Conservation (phyloP, 1,140 invertebrate genomes). For the Cataglyphis hispanica region DNA sequence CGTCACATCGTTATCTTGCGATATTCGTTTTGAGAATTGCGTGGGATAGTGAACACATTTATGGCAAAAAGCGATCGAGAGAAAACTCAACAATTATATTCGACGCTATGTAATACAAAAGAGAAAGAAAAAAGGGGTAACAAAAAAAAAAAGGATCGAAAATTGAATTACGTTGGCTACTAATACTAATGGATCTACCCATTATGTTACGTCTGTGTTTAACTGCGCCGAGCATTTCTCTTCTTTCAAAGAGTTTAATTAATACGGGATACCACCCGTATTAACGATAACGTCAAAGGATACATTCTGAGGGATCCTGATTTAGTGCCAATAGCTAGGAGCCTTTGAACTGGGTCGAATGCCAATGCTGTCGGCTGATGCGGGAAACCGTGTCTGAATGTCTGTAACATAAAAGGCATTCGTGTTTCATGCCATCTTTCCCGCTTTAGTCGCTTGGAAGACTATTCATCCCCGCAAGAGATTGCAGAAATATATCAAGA, state of each 20-base stretch:
- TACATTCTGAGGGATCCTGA: slow-evolving; percentile 98
- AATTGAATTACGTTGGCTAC: background rate
- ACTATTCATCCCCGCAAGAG: slow-evolving; percentile 68
- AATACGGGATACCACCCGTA: slow-evolving; percentile 19
- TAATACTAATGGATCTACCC: background rate
- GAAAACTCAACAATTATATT: background rate
- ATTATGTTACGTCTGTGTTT: background rate
- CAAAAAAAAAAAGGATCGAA: background rate
- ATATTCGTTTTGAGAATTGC: background rate
- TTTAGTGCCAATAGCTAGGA: slow-evolving; percentile 98
- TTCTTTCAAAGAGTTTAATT: slow-evolving; percentile 30
- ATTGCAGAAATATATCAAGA: slow-evolving; percentile 49
- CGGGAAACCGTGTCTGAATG: slow-evolving; percentile 99
- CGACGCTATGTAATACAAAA: background rate
- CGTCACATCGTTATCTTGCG: background rate
- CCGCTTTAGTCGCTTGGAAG: slow-evolving; percentile 70
- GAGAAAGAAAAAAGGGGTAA: background rate
- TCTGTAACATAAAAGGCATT: slow-evolving; percentile 90
- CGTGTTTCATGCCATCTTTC: slow-evolving; percentile 70
- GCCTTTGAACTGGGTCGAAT: slow-evolving; percentile 98
- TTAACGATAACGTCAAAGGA: slow-evolving; percentile 89
- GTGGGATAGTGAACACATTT: background rate
- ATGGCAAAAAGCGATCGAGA: background rate
- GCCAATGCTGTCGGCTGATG: slow-evolving; percentile 98
- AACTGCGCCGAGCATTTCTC: background rate